Evolutionary conservation across 2,113 vertebrate genomes (phyloP).

Genomic region (Nibea albiflora): DNA sequence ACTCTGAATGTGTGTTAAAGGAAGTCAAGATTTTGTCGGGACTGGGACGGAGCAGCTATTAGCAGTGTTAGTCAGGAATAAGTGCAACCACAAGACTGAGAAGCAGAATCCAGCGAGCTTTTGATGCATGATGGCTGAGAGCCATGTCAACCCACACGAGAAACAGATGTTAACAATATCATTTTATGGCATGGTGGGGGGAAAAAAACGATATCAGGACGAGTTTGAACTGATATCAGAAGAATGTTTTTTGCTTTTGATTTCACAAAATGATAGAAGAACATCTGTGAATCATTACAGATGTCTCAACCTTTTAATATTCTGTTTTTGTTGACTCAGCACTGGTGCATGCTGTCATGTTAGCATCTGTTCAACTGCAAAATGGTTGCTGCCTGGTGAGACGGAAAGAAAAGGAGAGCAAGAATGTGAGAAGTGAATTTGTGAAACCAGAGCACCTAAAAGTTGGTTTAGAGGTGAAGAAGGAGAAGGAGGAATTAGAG

Average conservation of each 20-base stretch:
- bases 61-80: not conserved
- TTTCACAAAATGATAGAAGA: constrained; percentile 10
- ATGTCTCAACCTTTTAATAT: constrained; percentile 7
- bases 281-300: constrained; percentile 26
- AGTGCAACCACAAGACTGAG: not conserved
- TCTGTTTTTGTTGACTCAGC: constrained; percentile 32
- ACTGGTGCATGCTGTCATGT: constrained; percentile 28
- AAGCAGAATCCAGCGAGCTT: not conserved
- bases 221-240: constrained; percentile 21
- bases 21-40: constrained; percentile 8
- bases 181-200: constrained; percentile 12
- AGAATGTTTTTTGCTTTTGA: constrained; percentile 15
- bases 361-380: constrained; percentile 28
- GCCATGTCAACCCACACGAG: not conserved
- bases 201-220: not conserved
- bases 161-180: constrained; percentile 24
- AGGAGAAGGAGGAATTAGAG: not conserved
- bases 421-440: constrained; percentile 27
- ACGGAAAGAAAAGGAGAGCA: constrained; percentile 7
- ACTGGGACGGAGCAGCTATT: not conserved
- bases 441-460: constrained; percentile 20
- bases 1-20: constrained; percentile 10
- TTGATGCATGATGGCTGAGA: constrained; percentile 15
- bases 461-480: not conserved
- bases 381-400: not conserved